phyloP scores from a whole-genome alignment of 2,888 invertebrate genomes.

The Eristalinus sepulchralis region DNA sequence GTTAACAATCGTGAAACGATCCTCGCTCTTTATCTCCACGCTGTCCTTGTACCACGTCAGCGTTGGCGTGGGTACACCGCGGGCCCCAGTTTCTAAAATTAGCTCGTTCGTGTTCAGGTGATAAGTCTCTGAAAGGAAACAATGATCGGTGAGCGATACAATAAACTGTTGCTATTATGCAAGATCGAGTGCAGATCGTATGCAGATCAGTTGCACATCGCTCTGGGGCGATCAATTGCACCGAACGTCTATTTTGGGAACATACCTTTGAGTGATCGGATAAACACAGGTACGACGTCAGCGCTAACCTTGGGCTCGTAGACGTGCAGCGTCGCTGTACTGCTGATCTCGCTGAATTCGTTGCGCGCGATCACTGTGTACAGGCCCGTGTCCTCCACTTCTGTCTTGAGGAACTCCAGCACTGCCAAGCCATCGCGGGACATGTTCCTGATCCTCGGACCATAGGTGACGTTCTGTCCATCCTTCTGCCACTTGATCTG shows the following conservation, averaged over 20 bases:
- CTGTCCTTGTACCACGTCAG: conserved; percentile 91
- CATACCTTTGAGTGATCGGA: conserved; percentile 86
- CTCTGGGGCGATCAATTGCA: neutral
- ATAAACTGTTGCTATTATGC: conserved; percentile 40
- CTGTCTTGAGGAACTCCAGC: conserved; percentile 87
- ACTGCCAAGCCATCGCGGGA: conserved; percentile 86
- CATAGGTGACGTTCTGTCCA: conserved; percentile 81
- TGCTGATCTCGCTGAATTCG: conserved; percentile 86
- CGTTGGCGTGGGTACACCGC: conserved; percentile 87
- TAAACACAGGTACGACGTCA: conserved; percentile 88
- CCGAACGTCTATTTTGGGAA: conserved; percentile 51
- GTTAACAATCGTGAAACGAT: conserved; percentile 85
- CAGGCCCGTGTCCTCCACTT: conserved; percentile 87
- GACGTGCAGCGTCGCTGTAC: conserved; percentile 88
- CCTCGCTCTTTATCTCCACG: conserved; percentile 82
- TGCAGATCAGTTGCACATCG: conserved; percentile 1
- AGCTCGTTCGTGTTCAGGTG: conserved; percentile 88
- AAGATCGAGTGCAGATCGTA: conserved; percentile 28
- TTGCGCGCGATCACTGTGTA: conserved; percentile 90
- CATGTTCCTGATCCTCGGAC: conserved; percentile 78
- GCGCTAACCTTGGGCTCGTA: conserved; percentile 82
- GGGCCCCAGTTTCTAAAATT: conserved; percentile 88
- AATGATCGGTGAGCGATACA: conserved; percentile 11
- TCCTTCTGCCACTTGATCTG: conserved; percentile 89
- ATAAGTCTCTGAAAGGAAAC: conserved; percentile 84